These are phyloP conservation scores for Bubo bubo DNA, from an alignment of 2,113 vertebrate species.

Conservation along the genomic window DNA sequence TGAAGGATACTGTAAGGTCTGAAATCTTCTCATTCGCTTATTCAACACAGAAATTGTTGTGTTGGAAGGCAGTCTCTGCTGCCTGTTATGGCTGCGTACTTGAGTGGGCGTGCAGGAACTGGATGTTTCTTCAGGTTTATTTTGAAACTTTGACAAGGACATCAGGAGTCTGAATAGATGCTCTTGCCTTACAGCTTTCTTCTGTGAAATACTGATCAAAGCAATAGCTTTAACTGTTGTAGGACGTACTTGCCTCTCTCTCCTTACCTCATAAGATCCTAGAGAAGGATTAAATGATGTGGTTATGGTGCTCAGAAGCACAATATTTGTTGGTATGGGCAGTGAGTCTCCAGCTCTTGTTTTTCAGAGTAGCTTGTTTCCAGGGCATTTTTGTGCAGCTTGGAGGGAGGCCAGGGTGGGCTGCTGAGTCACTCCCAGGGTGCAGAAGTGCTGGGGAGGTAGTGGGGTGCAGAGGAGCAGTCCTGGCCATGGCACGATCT, in stretches of 20 bases:
- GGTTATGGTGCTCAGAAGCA: background rate
- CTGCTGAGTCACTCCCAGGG: background rate
- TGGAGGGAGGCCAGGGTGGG: background rate
- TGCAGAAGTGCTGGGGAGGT: background rate
- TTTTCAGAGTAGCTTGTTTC: background rate
- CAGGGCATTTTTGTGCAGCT: background rate
- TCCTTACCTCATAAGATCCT: background rate
- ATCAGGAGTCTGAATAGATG: background rate
- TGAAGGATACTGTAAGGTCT: background rate
- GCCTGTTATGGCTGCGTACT: fast-evolving
- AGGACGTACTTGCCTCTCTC: background rate
- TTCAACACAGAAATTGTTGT: background rate
- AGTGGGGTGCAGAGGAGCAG: fast-evolving
- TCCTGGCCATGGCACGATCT: background rate
- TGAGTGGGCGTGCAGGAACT: background rate
- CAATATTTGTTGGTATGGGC: background rate
- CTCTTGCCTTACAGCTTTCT: background rate
- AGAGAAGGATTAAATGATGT: background rate
- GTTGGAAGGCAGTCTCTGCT: background rate
- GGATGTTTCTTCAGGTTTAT: background rate
- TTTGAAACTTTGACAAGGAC: background rate
- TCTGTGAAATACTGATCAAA: background rate
- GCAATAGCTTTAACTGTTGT: background rate
- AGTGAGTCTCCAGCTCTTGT: background rate
- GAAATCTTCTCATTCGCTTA: background rate